These are phyloP conservation scores for Rhea pennata DNA, from an alignment of 2,113 vertebrate species.

Conservation along the genomic window DNA sequence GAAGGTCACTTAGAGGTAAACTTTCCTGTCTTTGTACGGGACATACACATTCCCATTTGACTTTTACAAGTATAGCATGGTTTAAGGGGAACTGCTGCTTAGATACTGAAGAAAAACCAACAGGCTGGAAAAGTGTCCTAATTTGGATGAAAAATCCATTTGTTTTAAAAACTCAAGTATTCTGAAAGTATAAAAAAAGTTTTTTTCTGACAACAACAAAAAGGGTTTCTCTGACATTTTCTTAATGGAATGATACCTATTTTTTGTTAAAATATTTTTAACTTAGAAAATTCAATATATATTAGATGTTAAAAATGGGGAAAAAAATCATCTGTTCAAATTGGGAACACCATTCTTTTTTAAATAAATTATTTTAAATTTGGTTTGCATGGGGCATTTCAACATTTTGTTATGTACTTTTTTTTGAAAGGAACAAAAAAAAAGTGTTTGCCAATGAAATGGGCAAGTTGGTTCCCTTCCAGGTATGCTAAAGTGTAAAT, in stretches of 20 bases:
- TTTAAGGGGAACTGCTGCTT: background rate
- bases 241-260: background rate
- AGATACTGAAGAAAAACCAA: background rate
- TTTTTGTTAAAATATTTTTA: background rate
- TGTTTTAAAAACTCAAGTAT: background rate
- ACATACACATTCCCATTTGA: background rate
- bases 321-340: background rate
- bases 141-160: background rate
- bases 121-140: background rate
- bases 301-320: background rate
- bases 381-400: background rate
- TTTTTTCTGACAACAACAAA: background rate
- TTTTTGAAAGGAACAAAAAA: background rate
- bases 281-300: background rate
- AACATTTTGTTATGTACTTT: background rate
- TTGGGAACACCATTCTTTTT: background rate
- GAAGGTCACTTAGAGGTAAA: conserved; percentile 36
- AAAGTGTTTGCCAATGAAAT: background rate
- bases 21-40: background rate
- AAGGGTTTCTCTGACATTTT: background rate
- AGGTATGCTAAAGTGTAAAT: background rate
- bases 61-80: background rate
- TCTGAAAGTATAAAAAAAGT: background rate
- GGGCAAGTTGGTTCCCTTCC: background rate
- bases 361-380: background rate